Conservation (phyloP, 2,797 vertebrate species). For the Gymnopithys bicolor region DNA sequence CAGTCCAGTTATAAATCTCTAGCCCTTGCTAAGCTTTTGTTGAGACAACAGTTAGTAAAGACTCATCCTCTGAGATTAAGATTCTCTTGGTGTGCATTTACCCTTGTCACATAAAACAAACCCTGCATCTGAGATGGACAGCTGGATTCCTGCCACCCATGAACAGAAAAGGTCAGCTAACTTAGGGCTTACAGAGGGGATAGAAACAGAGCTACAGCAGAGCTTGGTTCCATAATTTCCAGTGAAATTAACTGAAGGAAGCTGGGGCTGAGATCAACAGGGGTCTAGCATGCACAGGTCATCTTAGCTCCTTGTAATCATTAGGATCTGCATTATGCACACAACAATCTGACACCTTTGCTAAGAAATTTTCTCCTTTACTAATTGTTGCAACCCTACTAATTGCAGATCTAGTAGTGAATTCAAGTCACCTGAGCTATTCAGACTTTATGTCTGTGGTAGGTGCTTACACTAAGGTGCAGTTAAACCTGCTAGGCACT, state of each 20-base stretch:
- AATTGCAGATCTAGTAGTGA: not conserved
- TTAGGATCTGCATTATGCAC: not conserved
- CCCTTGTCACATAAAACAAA: not conserved
- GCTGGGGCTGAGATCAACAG: not conserved
- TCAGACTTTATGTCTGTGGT: not conserved
- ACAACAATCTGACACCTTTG: not conserved
- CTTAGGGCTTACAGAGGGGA: not conserved
- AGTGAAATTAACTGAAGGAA: not conserved
- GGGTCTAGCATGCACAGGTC: accelerated
- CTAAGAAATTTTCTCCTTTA: not conserved
- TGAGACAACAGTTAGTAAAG: not conserved
- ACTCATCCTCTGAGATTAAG: not conserved
- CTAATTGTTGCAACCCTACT: not conserved
- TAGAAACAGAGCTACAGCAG: not conserved
- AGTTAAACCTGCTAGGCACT: not conserved
- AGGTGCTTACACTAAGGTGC: not conserved
- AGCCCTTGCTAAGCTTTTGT: not conserved
- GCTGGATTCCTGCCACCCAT: not conserved
- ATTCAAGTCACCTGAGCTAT: not conserved
- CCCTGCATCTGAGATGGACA: not conserved
- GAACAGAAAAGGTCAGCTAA: not conserved
- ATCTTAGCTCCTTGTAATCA: not conserved
- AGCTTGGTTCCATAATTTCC: not conserved
- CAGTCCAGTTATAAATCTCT: not conserved
- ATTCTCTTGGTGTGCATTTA: not conserved